Evolutionary conservation across 1,140 invertebrate species (phyloP).

Genomic region (Saccostrea glomerata): DNA sequence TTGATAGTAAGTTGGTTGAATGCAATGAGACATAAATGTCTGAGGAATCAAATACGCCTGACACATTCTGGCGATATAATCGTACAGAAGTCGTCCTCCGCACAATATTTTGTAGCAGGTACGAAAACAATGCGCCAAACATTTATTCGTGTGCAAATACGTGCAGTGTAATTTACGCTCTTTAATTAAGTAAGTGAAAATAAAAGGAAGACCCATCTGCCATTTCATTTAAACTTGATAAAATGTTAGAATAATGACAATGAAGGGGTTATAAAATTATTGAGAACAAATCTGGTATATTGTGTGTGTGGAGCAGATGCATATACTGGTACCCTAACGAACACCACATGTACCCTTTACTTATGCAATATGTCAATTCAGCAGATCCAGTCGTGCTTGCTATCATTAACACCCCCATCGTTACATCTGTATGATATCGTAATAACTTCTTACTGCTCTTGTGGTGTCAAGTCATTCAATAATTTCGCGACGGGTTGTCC

Average conservation of each 20-base stretch:
- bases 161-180: too few species aligned
- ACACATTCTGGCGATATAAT: background rate
- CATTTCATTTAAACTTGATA: too few species aligned
- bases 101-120: background rate
- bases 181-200: too few species aligned
- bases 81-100: background rate
- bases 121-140: background rate
- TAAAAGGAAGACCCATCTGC: too few species aligned
- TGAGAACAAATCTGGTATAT: background rate
- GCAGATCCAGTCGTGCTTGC: background rate
- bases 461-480: too few species aligned
- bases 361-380: slow-evolving; percentile 29
- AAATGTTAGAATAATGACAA: too few species aligned
- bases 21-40: background rate
- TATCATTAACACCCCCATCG: background rate
- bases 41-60: background rate
- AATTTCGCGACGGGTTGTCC: too few species aligned
- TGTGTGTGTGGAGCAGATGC: background rate
- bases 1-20: background rate
- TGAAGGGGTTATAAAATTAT: too few species aligned
- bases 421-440: too few species aligned
- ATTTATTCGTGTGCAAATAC: too few species aligned
- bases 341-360: background rate
- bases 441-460: too few species aligned
- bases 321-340: background rate